Percentiles rank a stretch among this genome's conserved stretches.
Conservation (phyloP, 2,888 invertebrate genomes). For the Heliconius aoede region DNA sequence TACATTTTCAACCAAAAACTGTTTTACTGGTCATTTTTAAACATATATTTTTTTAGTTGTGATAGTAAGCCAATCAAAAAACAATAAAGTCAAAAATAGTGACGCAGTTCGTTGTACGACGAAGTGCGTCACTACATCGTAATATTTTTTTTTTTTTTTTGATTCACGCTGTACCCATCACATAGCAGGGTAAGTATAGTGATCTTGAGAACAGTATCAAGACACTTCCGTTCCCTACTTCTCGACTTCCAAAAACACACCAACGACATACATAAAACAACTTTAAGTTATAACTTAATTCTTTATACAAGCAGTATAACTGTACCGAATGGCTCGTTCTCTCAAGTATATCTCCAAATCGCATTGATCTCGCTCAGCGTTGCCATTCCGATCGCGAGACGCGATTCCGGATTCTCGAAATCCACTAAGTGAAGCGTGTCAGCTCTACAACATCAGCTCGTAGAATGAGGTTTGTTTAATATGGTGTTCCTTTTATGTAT, state of each 20-base stretch:
- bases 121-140: background rate
- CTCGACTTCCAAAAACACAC: background rate
- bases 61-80: background rate
- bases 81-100: no score
- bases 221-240: no score
- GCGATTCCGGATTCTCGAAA: slow-evolving; percentile 39
- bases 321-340: slow-evolving; percentile 4
- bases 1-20: background rate
- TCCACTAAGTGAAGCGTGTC: slow-evolving; percentile 13
- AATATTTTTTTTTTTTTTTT: no score
- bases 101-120: no score
- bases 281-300: background rate
- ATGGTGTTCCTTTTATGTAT: background rate
- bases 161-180: no score
- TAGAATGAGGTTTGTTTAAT: slow-evolving; percentile 3
- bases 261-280: background rate
- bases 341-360: slow-evolving; percentile 26
- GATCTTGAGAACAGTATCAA: no score
- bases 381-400: slow-evolving; percentile 37
- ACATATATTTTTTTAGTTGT: background rate
- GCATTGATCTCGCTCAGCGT: slow-evolving; percentile 30
- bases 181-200: no score
- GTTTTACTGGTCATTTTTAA: background rate
- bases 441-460: background rate
- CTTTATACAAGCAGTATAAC: slow-evolving; percentile 2